Conservation (phyloP, 92 coral and sea anemone genomes). For the Porites cylindrica region DNA sequence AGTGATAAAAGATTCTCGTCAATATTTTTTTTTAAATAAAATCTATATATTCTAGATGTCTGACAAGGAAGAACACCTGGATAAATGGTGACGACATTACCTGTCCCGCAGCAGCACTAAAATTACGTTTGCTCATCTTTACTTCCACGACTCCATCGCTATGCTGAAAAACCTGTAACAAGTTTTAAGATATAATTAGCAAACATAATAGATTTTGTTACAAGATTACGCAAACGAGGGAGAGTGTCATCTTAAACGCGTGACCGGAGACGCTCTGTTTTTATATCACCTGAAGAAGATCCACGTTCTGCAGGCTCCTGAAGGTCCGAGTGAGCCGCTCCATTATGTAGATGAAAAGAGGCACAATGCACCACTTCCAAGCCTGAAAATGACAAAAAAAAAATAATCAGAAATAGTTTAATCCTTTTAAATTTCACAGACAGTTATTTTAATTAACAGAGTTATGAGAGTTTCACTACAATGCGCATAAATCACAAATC, state of each 20-base stretch:
- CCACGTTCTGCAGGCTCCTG: conserved; percentile 70
- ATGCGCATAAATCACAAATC: no score
- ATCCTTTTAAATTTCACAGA: no score
- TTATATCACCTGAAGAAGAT: conserved; percentile 58
- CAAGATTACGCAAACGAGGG: no score
- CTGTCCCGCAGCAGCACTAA: conserved; percentile 76
- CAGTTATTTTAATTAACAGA: no score
- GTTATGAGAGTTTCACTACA: no score
- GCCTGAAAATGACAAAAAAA: conserved; percentile 45
- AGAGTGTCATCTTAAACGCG: no score
- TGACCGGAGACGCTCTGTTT: neutral
- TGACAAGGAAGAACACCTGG: neutral
- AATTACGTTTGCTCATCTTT: conserved; percentile 47
- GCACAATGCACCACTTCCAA: conserved; percentile 76
- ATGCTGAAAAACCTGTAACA: conserved; percentile 65
- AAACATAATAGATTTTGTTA: no score
- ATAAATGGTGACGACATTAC: conserved; percentile 8
- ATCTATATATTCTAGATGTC: neutral
- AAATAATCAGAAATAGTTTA: neutral
- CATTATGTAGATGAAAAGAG: conserved; percentile 66
- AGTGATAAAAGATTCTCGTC: no score
- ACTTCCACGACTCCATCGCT: conserved; percentile 71
- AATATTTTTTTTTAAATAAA: no score
- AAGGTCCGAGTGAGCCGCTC: conserved; percentile 72
- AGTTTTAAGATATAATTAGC: neutral